These are phyloP conservation scores for Amiota mariae DNA, from an alignment of 2,888 invertebrate genomes.

Conservation along the genomic window DNA sequence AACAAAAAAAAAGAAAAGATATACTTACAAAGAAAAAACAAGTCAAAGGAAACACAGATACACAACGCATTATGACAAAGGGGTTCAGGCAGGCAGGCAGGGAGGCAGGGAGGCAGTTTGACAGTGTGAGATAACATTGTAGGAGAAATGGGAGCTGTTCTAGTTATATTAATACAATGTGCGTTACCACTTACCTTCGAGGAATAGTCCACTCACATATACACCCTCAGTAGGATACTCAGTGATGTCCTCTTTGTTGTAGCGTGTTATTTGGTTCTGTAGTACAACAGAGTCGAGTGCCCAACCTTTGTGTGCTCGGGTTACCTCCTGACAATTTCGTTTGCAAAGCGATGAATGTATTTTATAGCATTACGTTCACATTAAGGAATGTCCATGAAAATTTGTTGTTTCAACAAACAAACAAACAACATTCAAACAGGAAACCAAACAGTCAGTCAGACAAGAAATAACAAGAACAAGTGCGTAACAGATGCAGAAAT, in stretches of 20 bases:
- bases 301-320: constrained; percentile 94
- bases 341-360: constrained; percentile 19
- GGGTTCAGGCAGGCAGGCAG: background rate
- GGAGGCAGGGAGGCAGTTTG: constrained; percentile 6
- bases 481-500: background rate
- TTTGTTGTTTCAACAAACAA: background rate
- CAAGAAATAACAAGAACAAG: background rate
- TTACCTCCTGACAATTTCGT: constrained; percentile 35
- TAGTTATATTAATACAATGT: background rate
- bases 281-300: constrained; percentile 95
- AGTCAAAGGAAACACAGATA: background rate
- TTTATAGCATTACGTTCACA: constrained; percentile 2
- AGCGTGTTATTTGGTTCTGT: constrained; percentile 92
- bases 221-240: constrained; percentile 94
- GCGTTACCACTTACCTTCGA: constrained; percentile 82
- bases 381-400: constrained; percentile 27
- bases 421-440: background rate
- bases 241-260: constrained; percentile 90
- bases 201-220: constrained; percentile 90
- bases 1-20: constrained; percentile 27
- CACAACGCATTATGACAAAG: background rate
- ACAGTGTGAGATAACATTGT: background rate
- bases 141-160: background rate
- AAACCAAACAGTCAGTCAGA: background rate
- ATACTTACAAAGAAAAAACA: constrained; percentile 10